Evolutionary conservation across 2,888 invertebrate genomes (phyloP).

Genomic region (Polydesmus complanatus): DNA sequence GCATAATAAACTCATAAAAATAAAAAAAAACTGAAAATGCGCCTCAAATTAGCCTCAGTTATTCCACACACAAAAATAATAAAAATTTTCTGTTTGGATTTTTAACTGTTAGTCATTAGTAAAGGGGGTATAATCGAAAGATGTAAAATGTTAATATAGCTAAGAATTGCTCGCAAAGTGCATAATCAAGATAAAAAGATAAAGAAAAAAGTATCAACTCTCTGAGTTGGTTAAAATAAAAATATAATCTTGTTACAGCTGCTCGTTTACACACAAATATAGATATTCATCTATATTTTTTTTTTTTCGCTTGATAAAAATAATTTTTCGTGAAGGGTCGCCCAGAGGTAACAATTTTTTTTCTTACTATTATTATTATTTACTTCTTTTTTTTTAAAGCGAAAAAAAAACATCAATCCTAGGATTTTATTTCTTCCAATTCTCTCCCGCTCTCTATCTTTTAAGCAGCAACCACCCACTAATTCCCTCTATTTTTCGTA

Average conservation of each 20-base stretch:
- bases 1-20: background rate
- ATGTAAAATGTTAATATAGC: background rate
- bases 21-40: background rate
- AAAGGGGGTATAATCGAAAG: too few relatives aligned
- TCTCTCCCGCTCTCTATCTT: too few relatives aligned
- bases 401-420: too few relatives aligned
- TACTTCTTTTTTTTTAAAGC: too few relatives aligned
- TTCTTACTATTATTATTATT: too few relatives aligned
- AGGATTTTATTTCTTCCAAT: too few relatives aligned
- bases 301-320: too few relatives aligned
- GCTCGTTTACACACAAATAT: background rate
- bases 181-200: background rate
- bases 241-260: background rate
- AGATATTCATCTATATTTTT: background rate
- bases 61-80: too few relatives aligned
- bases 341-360: too few relatives aligned
- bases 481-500: too few relatives aligned
- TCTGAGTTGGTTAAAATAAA: background rate
- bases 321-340: too few relatives aligned
- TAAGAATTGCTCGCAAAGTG: background rate
- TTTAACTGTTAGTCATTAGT: background rate
- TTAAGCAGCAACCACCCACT: too few relatives aligned
- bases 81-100: background rate
- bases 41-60: background rate
- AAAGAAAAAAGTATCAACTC: background rate